Base-by-base conservation (phyloP, 2,888 invertebrate genomes). In the Polietes domitor region DNA sequence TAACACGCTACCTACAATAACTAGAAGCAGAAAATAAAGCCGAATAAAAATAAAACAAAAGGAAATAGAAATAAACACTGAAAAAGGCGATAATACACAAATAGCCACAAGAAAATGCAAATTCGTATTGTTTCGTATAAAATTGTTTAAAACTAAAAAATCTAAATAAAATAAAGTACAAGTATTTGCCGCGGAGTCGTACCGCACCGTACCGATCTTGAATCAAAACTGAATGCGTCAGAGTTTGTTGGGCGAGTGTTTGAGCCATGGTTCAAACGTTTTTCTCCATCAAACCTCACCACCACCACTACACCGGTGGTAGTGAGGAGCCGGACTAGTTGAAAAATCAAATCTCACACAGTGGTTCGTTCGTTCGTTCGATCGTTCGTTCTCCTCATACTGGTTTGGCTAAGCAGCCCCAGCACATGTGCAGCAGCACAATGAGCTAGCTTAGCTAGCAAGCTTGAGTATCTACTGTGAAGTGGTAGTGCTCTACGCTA, bases 191-290 rank as follows among this genome's bases (percentile, higher is more conserved):
- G 53, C 32, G 53, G 58, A 15, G 1, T 47, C 47, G 53, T 28
- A 28, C 28, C 77, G 72, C 58, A 82, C 82, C 83, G 85, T 76
- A 74, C 74, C 83, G 82, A 78, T 68, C 76, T 75, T 85, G 73
- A 80, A 83, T 73, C 73, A 74, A 83, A 80, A 86, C 86, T 87
- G 85, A 85, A 74, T 77, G 78, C 77, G 41, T 53, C 53, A 72
- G 63, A 50, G 61, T 79, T 61, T 77, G 73, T 65, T 80, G 81
- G 82, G 43, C 71, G 68, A 61, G 47, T 71, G 78, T 85, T 83
- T 77, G 58, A 77, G 82, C 84, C 81, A 82, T 68, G 70, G 76
- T 68, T 76, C 82, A 65, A 68, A 68, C n/a, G 55, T 72, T 50
- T 43, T 80, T 77, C 80, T 75, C 77, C 68, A 77, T 32, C 32